A percentile compares a stretch with the other conserved stretches of the same genome.
Conservation (phyloP, 1,140 invertebrate species). For the Holotrichia oblita region DNA sequence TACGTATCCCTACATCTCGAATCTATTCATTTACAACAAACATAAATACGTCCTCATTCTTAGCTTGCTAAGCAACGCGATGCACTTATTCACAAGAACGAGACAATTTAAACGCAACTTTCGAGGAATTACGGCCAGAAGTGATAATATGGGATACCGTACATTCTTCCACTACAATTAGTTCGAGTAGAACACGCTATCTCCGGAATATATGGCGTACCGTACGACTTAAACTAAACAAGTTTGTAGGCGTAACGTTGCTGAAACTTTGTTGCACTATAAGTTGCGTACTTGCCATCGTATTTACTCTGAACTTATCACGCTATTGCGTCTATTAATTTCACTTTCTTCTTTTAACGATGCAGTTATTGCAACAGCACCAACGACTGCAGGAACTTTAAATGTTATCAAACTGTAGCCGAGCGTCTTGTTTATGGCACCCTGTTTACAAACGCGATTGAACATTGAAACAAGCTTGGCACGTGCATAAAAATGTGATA, state of each 20-base stretch:
- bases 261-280: constrained; percentile 11
- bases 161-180: constrained; percentile 13
- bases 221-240: constrained; percentile 8
- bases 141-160: constrained; percentile 12
- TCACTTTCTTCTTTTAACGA: neutral
- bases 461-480: too few relatives aligned
- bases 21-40: neutral
- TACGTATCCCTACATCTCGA: neutral
- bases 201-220: constrained; percentile 3
- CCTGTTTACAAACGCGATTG: neutral
- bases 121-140: neutral
- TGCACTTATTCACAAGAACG: constrained; percentile 20
- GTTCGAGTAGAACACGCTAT: constrained; percentile 7
- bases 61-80: neutral
- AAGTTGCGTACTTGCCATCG: neutral
- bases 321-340: constrained; percentile 11
- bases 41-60: neutral
- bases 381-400: neutral
- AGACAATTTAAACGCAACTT: constrained; percentile 13
- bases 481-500: too few relatives aligned
- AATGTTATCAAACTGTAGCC: neutral
- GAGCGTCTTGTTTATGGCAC: neutral
- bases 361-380: neutral
- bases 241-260: neutral
- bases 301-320: neutral